These are phyloP conservation scores for Megalopta genalis DNA, from an alignment of 1,140 invertebrate genomes.

Conservation along the genomic window DNA sequence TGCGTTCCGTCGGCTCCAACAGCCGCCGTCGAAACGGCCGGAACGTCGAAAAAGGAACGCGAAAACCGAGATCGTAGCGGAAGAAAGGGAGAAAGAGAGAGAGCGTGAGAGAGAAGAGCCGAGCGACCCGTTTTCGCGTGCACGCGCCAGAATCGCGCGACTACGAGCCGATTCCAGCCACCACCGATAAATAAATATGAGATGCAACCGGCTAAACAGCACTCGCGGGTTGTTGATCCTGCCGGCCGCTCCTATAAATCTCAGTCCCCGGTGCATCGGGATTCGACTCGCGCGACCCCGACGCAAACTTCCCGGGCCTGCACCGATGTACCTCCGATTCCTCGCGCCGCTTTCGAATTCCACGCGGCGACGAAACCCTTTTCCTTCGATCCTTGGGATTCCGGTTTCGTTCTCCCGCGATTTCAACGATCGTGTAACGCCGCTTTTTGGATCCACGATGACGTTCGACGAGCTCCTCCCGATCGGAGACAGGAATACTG, in stretches of 20 bases:
- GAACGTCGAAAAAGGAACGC: slow-evolving; percentile 41
- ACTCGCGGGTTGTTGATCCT: slow-evolving; percentile 73
- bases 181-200: slow-evolving; percentile 74
- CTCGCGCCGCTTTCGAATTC: slow-evolving; percentile 40
- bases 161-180: slow-evolving; percentile 60
- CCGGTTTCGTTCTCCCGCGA: slow-evolving; percentile 24
- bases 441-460: background rate
- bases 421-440: background rate
- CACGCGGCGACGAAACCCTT: background rate
- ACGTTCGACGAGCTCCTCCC: too few relatives aligned
- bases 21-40: slow-evolving; percentile 54
- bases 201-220: slow-evolving; percentile 69
- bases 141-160: slow-evolving; percentile 70
- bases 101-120: too few relatives aligned
- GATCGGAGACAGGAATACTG: background rate
- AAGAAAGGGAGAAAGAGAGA: slow-evolving; percentile 33
- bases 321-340: background rate
- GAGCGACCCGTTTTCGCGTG: slow-evolving; percentile 46
- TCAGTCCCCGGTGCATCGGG: slow-evolving; percentile 51
- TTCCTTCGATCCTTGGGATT: slow-evolving; percentile 25
- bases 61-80: too few relatives aligned
- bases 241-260: slow-evolving; percentile 66
- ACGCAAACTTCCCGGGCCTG: background rate
- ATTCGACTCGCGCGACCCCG: slow-evolving; percentile 42
- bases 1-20: slow-evolving; percentile 51